A percentile compares a stretch with the other conserved stretches of the same genome.
These are phyloP conservation scores for Copsychus sechellarum DNA, from an alignment of 2,113 vertebrate genomes.

Conservation along the genomic window DNA sequence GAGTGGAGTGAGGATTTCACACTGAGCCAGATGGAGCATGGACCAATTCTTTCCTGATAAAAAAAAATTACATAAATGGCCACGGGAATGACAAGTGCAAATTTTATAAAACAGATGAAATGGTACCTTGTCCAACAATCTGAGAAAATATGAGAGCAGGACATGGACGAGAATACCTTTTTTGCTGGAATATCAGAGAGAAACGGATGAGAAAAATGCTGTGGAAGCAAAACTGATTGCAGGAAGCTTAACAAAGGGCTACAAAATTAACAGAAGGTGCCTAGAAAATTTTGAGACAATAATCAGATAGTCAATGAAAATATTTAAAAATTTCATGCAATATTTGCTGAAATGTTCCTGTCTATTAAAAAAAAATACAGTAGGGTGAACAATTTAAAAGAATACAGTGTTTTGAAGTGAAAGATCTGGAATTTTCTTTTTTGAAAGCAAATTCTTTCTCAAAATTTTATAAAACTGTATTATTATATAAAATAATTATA, in stretches of 20 bases:
- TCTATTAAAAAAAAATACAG: neutral
- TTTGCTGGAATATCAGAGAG: neutral
- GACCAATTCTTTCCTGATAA: no score
- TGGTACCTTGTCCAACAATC: neutral
- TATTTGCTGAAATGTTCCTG: neutral
- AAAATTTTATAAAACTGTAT: neutral
- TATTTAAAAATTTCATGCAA: neutral
- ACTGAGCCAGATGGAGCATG: rapidly evolving
- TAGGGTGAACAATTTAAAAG: neutral
- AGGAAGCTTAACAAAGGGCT: slow-evolving; percentile 4
- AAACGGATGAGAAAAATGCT: neutral
- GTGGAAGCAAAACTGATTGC: slow-evolving; percentile 20
- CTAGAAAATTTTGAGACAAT: neutral
- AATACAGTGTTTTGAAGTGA: neutral
- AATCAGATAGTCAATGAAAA: neutral
- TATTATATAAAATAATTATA: neutral
- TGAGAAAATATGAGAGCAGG: neutral
- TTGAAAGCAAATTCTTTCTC: neutral
- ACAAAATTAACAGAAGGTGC: neutral
- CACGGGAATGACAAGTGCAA: neutral
- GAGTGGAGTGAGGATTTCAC: rapidly evolving
- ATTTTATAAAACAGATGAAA: neutral
- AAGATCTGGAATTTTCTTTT: neutral
- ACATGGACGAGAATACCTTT: neutral
- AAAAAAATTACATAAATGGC: neutral